phyloP scores from a whole-genome alignment of 2,888 invertebrate species.

The Eumerus sabulonum region DNA sequence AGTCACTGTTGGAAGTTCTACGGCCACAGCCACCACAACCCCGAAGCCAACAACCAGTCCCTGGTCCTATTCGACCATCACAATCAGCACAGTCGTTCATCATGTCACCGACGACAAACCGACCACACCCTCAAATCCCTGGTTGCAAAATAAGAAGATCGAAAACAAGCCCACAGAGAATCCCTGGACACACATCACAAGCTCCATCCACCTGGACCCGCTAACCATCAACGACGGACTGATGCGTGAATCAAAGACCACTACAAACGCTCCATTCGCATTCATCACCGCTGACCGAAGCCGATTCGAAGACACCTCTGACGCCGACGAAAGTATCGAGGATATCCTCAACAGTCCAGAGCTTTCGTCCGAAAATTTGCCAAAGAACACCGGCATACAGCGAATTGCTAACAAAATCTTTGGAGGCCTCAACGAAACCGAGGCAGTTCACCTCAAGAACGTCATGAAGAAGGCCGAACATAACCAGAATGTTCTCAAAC shows the following conservation, averaged over 20 bases:
- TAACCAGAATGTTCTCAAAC: constrained; percentile 86
- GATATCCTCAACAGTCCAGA: constrained; percentile 80
- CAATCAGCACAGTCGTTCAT: background rate
- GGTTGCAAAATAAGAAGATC: constrained; percentile 49
- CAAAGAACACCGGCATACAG: constrained; percentile 84
- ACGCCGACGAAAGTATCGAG: constrained; percentile 77
- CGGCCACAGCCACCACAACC: constrained; percentile 8
- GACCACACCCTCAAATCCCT: background rate
- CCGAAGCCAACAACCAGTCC: background rate
- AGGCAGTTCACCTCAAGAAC: constrained; percentile 86
- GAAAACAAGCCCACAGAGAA: constrained; percentile 74
- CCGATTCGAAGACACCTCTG: constrained; percentile 47
- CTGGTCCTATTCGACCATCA: background rate
- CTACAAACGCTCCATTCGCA: constrained; percentile 77
- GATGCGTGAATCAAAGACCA: constrained; percentile 76
- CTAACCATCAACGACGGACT: constrained; percentile 85
- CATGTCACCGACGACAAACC: background rate
- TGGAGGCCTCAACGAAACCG: constrained; percentile 86
- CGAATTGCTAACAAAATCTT: constrained; percentile 88
- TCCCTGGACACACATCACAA: constrained; percentile 80
- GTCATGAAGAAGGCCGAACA: constrained; percentile 90
- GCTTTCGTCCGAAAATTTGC: constrained; percentile 79
- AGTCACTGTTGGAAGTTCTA: constrained; percentile 8
- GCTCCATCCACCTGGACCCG: constrained; percentile 86
- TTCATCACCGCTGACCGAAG: constrained; percentile 66